phyloP scores from a whole-genome alignment of 1,140 invertebrate genomes.

The Anoplophora glabripennis region DNA sequence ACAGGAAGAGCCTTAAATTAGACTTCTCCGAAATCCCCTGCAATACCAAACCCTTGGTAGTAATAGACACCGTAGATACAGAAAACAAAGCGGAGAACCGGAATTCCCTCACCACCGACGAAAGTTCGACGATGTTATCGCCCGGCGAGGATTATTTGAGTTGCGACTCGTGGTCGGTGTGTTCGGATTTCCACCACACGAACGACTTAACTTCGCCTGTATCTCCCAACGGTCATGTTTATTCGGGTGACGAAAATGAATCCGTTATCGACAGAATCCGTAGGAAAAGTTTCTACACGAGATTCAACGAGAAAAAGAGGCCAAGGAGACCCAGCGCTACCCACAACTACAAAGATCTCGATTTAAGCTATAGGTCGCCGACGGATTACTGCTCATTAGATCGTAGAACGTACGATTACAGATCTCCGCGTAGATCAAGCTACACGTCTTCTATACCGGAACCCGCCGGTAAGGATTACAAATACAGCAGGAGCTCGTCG shows the following conservation, averaged over 20 bases:
- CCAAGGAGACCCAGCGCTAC: slow-evolving; percentile 39
- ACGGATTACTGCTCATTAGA: slow-evolving; percentile 42
- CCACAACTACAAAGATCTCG: slow-evolving; percentile 41
- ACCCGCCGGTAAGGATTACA: slow-evolving; percentile 32
- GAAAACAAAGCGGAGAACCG: slow-evolving; percentile 49
- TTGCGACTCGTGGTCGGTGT: slow-evolving; percentile 68
- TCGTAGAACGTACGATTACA: slow-evolving; percentile 28
- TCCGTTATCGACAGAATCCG: slow-evolving; percentile 78
- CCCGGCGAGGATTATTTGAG: slow-evolving; percentile 61
- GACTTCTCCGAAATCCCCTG: slow-evolving; percentile 64
- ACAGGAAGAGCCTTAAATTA: slow-evolving; percentile 61
- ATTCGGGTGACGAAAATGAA: slow-evolving; percentile 47
- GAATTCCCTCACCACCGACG: slow-evolving; percentile 46
- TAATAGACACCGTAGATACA: slow-evolving; percentile 50
- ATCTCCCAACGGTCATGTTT: slow-evolving; percentile 51
- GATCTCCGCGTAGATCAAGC: slow-evolving; percentile 21
- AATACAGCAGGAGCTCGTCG: slow-evolving; percentile 41
- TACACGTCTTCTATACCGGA: slow-evolving; percentile 26
- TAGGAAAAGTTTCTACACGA: slow-evolving; percentile 82
- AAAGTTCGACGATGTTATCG: slow-evolving; percentile 53
- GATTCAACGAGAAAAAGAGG: slow-evolving; percentile 78
- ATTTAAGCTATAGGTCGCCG: slow-evolving; percentile 33
- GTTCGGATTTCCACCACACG: slow-evolving; percentile 54
- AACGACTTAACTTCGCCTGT: slow-evolving; percentile 51
- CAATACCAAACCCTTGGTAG: slow-evolving; percentile 51